Evolutionary conservation across 1,140 invertebrate genomes (phyloP).

Genomic region (Ips nitidus): DNA sequence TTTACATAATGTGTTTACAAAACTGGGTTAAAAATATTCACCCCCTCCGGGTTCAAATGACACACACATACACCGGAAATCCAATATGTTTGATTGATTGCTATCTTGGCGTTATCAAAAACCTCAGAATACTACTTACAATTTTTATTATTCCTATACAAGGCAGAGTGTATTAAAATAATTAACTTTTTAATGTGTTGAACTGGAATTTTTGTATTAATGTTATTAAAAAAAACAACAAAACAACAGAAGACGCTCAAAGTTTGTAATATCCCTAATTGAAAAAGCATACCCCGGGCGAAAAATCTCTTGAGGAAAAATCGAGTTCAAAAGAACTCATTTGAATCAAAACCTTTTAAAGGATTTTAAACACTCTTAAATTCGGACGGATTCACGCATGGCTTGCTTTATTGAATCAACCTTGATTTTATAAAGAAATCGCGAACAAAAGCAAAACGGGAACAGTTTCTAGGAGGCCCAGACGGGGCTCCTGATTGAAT

Average conservation of each 20-base stretch:
- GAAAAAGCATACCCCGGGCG: no score
- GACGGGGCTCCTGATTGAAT: slow-evolving; percentile 15
- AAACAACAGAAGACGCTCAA: background rate
- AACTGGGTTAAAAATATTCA: slow-evolving; percentile 25
- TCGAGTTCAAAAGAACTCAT: background rate
- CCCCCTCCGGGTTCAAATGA: slow-evolving; percentile 12
- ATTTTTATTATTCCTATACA: no score
- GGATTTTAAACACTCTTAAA: slow-evolving; percentile 18
- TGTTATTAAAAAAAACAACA: background rate
- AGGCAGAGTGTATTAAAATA: no score
- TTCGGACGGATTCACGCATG: slow-evolving; percentile 16
- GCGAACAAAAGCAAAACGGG: slow-evolving; percentile 17
- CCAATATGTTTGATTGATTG: slow-evolving; percentile 26
- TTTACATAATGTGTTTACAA: slow-evolving; percentile 22
- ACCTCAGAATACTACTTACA: background rate
- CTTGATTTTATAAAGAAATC: slow-evolving; percentile 20
- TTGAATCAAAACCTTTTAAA: background rate
- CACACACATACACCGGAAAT: slow-evolving; percentile 18
- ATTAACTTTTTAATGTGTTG: no score
- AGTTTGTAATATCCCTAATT: no score
- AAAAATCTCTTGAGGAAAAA: no score
- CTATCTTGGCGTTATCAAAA: slow-evolving; percentile 5
- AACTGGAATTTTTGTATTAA: no score
- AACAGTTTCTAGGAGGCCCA: slow-evolving; percentile 10
- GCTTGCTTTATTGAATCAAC: slow-evolving; percentile 15